Evolutionary conservation across 2,888 invertebrate species (phyloP).

Genomic region (Cryptus viduatorius): DNA sequence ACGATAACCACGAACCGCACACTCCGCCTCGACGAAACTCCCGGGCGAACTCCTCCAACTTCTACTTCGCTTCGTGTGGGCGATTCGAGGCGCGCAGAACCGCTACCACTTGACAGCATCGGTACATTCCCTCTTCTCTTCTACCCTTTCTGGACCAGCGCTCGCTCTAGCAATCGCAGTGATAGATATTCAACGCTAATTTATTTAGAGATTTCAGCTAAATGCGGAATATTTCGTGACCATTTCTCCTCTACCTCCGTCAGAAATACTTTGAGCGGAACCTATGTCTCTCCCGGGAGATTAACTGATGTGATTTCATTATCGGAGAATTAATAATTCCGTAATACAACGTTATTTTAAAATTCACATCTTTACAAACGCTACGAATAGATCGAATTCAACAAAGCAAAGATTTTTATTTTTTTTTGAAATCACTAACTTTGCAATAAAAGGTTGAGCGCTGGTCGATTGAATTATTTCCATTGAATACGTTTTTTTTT

Average conservation of each 20-base stretch:
- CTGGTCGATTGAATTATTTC: too few species aligned
- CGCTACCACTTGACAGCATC: conserved; percentile 58
- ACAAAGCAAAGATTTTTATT: too few species aligned
- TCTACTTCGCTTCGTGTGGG: conserved; percentile 50
- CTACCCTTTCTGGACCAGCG: conserved; percentile 21
- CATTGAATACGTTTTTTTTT: too few species aligned
- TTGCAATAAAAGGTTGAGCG: too few species aligned
- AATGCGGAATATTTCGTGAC: conserved; percentile 17
- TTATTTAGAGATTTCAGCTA: conserved; percentile 31
- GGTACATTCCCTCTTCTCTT: conserved; percentile 26
- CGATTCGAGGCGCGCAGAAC: conserved; percentile 4
- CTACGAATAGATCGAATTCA: too few species aligned
- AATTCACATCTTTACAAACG: too few species aligned
- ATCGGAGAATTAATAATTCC: too few species aligned
- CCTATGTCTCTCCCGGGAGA: too few species aligned
- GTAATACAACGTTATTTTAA: too few species aligned
- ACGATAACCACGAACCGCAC: conserved; percentile 56
- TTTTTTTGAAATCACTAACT: too few species aligned
- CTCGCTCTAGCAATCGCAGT: conserved; percentile 23
- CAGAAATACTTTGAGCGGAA: background rate
- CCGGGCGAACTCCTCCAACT: conserved; percentile 59
- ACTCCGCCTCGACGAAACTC: conserved; percentile 58
- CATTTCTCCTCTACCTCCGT: too few species aligned
- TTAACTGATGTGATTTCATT: too few species aligned
- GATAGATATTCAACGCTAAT: conserved; percentile 29